Evolutionary conservation across 2,797 vertebrate species (phyloP), one percentile per base, ranked within the genome.

Genomic region (Anabacerthia variegaticeps): DNA sequence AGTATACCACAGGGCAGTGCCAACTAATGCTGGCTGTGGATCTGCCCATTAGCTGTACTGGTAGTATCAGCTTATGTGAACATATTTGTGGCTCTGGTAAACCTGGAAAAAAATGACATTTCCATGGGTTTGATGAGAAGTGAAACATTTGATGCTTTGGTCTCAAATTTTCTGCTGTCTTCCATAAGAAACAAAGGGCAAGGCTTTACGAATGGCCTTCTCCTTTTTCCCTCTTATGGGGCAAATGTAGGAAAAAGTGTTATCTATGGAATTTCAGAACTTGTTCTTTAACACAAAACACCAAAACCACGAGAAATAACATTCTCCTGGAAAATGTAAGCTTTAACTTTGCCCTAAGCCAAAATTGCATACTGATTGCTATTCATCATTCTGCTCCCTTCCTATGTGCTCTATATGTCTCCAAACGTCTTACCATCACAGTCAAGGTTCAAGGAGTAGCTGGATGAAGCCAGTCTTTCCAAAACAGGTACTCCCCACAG

Each of bases 101-200:
- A 96, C 90, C 88, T 95, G 95, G 94, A 90, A 95, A 96, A 96
- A 96, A 92, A 92, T 93, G 88, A 93, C 67, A 95, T 95, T 94
- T 93, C 80, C 85, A 88, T 56, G 93, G 49, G 43, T 89, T 95
- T 95, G 85, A 90, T 95, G 95, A 95, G 71, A 97, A 95, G 37
- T 39, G 37, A 96, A 97, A 95, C 85, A 94, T 92, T 90, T 73
- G 80, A 93, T 97, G 95, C 93, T 94, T 79, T 56, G 63, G 88
- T 90, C 83, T 97, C 85, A 90, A 65, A 85, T 96, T 96, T 94
- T 96, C 74, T 96, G 89, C 93, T 86, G 88, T 93, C 91, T 88
- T 95, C 71, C 67, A 89, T 92, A 95, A 92, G 96, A 95, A 95
- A 95, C 85, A 95, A 90, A 95, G 89, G 77, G 86, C 94, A 96